Evolutionary conservation across 2,888 invertebrate species (phyloP).

Genomic region (Acanthosoma haemorrhoidale): DNA sequence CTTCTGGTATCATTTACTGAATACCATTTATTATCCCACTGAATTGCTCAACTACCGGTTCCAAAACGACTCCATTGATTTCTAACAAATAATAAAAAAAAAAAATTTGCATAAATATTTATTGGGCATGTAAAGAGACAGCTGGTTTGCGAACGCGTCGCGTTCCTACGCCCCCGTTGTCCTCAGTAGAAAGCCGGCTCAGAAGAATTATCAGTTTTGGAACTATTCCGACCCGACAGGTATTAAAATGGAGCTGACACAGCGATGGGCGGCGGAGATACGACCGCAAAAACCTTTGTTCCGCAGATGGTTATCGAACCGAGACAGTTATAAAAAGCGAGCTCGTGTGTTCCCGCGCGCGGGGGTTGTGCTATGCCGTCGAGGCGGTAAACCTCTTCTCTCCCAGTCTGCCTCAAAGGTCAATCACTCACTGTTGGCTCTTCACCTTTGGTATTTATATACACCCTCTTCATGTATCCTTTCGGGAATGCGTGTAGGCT

Average conservation of each 20-base stretch:
- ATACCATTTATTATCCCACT: no score
- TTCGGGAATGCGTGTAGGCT: no score
- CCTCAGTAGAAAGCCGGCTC: not conserved
- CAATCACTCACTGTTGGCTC: no score
- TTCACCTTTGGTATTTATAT: no score
- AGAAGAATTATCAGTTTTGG: not conserved
- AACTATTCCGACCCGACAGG: not conserved
- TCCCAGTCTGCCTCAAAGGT: not conserved
- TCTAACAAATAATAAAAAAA: no score
- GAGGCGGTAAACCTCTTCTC: not conserved
- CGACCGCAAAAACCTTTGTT: slow-evolving; percentile 1
- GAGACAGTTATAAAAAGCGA: slow-evolving; percentile 9
- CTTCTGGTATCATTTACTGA: no score
- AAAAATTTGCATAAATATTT: no score
- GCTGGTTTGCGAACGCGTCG: not conserved
- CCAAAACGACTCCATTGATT: no score
- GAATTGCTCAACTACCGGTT: no score
- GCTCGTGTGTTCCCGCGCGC: not conserved
- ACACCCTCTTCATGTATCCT: no score
- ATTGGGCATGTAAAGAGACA: not conserved
- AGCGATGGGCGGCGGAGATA: not conserved
- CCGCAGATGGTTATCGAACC: not conserved
- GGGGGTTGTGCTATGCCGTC: not conserved
- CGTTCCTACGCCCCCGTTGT: not conserved
- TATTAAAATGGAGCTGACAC: slow-evolving; percentile 4